Evolutionary conservation across 2,113 vertebrate genomes (phyloP).

Genomic region (Corynorhinus townsendii): DNA sequence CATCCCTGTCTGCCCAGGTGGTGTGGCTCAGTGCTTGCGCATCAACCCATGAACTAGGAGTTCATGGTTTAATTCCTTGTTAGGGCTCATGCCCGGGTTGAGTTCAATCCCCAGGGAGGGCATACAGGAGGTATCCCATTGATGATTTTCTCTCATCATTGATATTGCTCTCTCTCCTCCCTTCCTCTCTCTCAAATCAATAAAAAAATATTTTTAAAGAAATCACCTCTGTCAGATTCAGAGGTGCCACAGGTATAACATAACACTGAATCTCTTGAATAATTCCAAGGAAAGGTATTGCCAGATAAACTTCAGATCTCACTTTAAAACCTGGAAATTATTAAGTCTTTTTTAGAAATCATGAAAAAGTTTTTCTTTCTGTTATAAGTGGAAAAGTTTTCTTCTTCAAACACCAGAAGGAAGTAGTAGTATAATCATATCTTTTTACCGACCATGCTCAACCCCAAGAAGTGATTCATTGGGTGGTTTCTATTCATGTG

Average conservation of each 20-base stretch:
- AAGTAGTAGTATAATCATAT: neutral
- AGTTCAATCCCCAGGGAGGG: too few species aligned
- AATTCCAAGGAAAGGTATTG: neutral
- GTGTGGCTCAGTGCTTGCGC: too few species aligned
- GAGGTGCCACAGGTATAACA: neutral
- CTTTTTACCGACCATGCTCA: neutral
- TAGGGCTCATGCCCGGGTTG: too few species aligned
- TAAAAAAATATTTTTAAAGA: neutral
- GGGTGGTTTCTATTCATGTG: neutral
- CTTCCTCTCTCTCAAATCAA: too few species aligned
- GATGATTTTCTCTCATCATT: too few species aligned
- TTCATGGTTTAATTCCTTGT: too few species aligned
- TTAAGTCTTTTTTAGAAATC: neutral
- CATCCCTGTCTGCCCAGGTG: neutral
- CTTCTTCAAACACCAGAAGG: slow-evolving; percentile 10
- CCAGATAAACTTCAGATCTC: neutral
- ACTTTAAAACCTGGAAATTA: slow-evolving; percentile 21
- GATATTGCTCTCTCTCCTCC: too few species aligned
- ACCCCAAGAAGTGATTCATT: neutral
- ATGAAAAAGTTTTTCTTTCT: neutral
- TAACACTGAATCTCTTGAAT: neutral
- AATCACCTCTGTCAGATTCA: neutral
- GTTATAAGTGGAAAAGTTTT: neutral
- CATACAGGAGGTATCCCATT: too few species aligned
- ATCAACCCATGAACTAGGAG: too few species aligned